Evolutionary conservation across 2,797 vertebrate species (phyloP).

Genomic region (Amniataba percoides): DNA sequence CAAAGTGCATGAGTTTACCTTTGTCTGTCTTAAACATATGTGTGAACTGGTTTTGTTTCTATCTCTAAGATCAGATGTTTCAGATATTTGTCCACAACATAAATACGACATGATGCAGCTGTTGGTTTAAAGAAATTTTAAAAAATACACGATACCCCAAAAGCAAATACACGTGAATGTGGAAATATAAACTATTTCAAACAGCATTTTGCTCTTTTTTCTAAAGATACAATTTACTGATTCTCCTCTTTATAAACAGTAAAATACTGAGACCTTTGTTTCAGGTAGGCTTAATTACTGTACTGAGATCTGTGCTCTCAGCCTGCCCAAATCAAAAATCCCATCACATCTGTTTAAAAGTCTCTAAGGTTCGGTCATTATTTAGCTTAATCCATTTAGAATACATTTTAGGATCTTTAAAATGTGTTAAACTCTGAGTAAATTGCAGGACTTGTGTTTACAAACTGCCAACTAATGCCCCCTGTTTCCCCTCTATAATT

Average conservation of each 20-base stretch:
- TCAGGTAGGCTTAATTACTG: neutral
- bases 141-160: neutral
- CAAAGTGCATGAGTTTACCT: constrained; percentile 3
- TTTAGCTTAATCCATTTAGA: neutral
- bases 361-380: neutral
- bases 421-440: neutral
- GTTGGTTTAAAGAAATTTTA: neutral
- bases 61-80: constrained; percentile 1
- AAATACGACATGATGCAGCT: neutral
- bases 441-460: neutral
- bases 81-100: neutral
- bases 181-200: neutral
- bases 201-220: neutral
- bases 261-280: neutral
- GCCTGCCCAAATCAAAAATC: neutral
- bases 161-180: neutral
- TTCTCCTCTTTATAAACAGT: neutral
- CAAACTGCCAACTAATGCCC: neutral
- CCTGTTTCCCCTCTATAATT: neutral
- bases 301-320: neutral
- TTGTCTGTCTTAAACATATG: neutral
- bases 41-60: neutral
- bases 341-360: neutral
- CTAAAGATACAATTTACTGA: neutral
- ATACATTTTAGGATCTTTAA: neutral